Evolutionary conservation across 92 coral and sea anemone species (phyloP).

Genomic region (Meandrina meandrites): DNA sequence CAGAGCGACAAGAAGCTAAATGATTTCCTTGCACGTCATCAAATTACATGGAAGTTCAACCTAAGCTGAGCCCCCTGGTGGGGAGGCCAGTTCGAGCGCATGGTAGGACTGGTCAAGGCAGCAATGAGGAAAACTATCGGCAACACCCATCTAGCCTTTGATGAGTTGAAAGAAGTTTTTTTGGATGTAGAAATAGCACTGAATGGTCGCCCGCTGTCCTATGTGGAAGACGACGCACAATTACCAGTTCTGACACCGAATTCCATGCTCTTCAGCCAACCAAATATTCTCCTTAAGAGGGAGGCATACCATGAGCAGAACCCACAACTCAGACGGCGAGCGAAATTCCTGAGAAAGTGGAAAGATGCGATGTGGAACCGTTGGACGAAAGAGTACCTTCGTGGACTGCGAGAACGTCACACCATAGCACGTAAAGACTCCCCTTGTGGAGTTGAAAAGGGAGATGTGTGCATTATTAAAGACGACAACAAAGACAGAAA

Average conservation of each 20-base stretch:
- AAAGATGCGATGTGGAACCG: no score
- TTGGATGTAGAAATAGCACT: no score
- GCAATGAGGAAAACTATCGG: conserved; percentile 28
- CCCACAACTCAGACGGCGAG: conserved; percentile 17
- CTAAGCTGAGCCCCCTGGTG: conserved; percentile 26
- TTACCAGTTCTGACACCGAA: no score
- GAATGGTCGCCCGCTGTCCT: no score
- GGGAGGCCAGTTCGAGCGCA: conserved; percentile 37
- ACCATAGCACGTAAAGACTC: neutral
- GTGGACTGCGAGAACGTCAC: conserved; percentile 41
- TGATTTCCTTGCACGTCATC: no score
- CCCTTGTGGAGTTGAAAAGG: neutral
- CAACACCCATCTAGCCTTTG: conserved; percentile 10
- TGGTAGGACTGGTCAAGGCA: conserved; percentile 20
- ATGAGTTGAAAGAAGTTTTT: conserved; percentile 22
- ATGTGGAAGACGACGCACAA: no score
- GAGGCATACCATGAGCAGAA: conserved; percentile 4
- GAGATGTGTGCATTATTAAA: no score
- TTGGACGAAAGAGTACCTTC: no score
- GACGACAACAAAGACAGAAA: conserved; percentile 11
- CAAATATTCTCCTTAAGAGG: conserved; percentile 19
- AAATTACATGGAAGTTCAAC: neutral
- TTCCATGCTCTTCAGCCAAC: conserved; percentile 8
- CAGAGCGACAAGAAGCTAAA: no score
- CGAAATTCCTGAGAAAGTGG: no score